Percentiles rank a stretch among this genome's conserved stretches.
Conservation (phyloP, 2,113 vertebrate genomes). For the Erythrocercus mccallii region DNA sequence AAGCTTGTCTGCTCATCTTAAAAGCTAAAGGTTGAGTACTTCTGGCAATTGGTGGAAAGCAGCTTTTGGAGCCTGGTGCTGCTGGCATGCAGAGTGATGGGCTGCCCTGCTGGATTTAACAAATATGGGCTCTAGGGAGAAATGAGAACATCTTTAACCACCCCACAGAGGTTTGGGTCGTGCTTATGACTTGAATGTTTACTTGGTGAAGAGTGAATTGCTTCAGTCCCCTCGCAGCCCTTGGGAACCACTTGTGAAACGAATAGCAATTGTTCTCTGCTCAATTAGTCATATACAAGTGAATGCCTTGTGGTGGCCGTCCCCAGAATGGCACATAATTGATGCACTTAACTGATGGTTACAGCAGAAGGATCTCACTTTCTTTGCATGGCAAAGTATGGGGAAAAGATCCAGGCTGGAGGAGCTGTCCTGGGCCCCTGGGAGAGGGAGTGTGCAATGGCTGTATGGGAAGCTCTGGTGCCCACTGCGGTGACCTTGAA, state of each 20-base stretch:
- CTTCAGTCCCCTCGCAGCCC: not conserved
- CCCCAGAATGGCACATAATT: not conserved
- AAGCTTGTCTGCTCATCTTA: not conserved
- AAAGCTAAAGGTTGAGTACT: not conserved
- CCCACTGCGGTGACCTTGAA: not conserved
- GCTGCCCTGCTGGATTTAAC: not conserved
- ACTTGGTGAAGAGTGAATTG: slow-evolving; percentile 4
- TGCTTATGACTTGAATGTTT: slow-evolving; percentile 22
- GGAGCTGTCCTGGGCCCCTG: not conserved
- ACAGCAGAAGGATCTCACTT: not conserved
- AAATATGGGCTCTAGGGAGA: not conserved
- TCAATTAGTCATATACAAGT: not conserved
- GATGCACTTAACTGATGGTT: not conserved
- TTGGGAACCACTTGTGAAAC: slow-evolving; percentile 36
- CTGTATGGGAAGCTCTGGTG: not conserved
- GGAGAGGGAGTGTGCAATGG: not conserved
- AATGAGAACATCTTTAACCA: not conserved
- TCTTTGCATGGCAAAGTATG: not conserved
- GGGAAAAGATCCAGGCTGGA: not conserved
- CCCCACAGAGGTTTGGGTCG: not conserved
- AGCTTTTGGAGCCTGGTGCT: not conserved
- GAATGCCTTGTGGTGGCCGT: not conserved
- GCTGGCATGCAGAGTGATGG: accelerated
- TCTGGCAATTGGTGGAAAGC: not conserved
- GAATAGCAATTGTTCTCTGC: slow-evolving; percentile 34